These are phyloP conservation scores for Valencia hispanica DNA, from an alignment of 2,797 vertebrate genomes.

Conservation along the genomic window DNA sequence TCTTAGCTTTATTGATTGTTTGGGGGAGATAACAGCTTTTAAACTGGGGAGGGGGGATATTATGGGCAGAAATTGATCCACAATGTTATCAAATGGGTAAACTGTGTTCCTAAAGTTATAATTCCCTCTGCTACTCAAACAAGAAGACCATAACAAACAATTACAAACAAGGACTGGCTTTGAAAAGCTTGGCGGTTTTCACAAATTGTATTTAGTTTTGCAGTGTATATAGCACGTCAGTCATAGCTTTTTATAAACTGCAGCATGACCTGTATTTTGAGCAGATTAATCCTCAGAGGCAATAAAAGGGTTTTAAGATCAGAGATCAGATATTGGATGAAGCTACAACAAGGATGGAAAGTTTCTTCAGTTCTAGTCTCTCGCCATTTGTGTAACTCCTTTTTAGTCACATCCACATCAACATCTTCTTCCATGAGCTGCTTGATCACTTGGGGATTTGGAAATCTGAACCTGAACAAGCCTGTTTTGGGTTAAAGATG, in stretches of 20 bases:
- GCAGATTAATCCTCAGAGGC: not conserved
- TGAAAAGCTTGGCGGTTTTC: not conserved
- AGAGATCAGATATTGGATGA: not conserved
- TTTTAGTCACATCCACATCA: not conserved
- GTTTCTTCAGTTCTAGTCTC: not conserved
- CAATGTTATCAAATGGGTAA: constrained; percentile 2
- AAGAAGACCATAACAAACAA: not conserved
- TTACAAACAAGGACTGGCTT: not conserved
- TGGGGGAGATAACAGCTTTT: constrained; percentile 15
- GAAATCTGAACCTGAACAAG: not conserved
- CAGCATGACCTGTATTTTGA: not conserved
- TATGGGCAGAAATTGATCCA: constrained; percentile 9
- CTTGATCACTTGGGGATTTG: not conserved
- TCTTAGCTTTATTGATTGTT: constrained; percentile 32
- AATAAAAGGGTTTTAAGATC: not conserved
- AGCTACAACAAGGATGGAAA: not conserved
- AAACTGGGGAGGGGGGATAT: not conserved
- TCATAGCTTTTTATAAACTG: not conserved
- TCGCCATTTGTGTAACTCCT: not conserved
- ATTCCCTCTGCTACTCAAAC: not conserved
- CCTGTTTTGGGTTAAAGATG: not conserved
- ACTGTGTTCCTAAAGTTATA: constrained; percentile 6
- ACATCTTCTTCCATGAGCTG: not conserved
- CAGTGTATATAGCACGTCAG: not conserved
- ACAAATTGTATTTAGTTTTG: not conserved